Evolutionary conservation across 2,113 vertebrate species (phyloP), one percentile per base, ranked within the genome.

Genomic region (Bagarius yarrelli): DNA sequence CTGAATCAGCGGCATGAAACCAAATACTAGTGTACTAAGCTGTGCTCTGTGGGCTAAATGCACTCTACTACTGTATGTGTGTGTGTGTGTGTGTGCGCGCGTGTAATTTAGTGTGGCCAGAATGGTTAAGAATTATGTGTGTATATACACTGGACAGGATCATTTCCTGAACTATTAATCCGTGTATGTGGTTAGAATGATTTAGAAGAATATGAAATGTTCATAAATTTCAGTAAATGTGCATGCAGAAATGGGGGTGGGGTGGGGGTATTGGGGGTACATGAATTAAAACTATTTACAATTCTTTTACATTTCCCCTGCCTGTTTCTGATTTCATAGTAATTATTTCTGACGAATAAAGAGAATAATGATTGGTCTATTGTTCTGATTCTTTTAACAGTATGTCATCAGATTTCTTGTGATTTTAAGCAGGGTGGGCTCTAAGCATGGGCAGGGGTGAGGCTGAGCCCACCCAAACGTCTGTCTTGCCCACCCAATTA

Each of bases 11-110:
- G 85, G 88, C 85, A 81, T 87, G 85, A 85, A 85, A 85, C 83
- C 86, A 87, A 90, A 92, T 90, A 89, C 60, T 78, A 25, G 21
- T 91, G 88, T 84, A 89, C 87, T 84, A 83, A 86, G 82, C 81
- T 85, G 78, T 70, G 40, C 25, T 61, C 11, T 53, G 55, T 36
- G 63, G 32, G 19, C 64, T 5, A 72, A 0, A 72, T n/a, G 25
- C 40, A 47, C 83, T 56, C 78, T 84, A 74, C 47, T 57, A 36
- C 27, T 83, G 83, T 67, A 36, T 59, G 27, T 86, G 83, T 89
- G 79, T 90, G 86, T 85, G 82, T 87, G 86, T 88, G 86, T 83
- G 73, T 88, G 72, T 76, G 82, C 59, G 50, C 59, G 80, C 57
- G 50, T 70, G 44, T 69, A 4, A 70, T 70, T 70, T 70, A 18